Conservation (phyloP, 2,113 vertebrate genomes). For the Bambusicola thoracicus region DNA sequence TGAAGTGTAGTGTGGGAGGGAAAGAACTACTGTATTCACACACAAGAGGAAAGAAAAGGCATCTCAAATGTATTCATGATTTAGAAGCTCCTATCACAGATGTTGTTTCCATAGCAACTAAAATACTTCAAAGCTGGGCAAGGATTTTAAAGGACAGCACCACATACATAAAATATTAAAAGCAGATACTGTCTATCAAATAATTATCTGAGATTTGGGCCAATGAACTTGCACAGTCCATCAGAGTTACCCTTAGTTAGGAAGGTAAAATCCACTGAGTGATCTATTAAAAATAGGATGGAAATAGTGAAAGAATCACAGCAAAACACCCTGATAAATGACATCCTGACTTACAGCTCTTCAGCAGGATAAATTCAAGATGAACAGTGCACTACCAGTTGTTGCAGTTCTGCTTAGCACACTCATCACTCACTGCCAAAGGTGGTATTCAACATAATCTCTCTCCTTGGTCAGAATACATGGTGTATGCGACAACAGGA, state of each 20-base stretch:
- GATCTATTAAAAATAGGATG: neutral
- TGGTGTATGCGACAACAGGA: neutral
- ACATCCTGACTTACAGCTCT: neutral
- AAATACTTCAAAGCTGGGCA: slow-evolving; percentile 24
- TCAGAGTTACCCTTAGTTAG: neutral
- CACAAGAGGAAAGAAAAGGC: slow-evolving; percentile 9
- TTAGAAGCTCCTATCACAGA: slow-evolving; percentile 20
- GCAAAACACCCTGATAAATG: neutral
- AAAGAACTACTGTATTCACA: slow-evolving; percentile 34
- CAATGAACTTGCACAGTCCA: neutral
- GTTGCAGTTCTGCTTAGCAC: neutral
- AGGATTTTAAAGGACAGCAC: slow-evolving; percentile 26
- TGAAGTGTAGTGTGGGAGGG: neutral
- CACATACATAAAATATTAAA: neutral
- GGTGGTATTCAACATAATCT: neutral
- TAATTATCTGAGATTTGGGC: neutral
- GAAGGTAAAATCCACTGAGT: neutral
- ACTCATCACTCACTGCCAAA: neutral
- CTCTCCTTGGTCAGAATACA: neutral
- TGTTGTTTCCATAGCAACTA: slow-evolving; percentile 58
- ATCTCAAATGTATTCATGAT: neutral
- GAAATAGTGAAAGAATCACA: neutral
- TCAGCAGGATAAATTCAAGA: neutral
- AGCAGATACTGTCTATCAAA: neutral
- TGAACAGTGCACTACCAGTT: neutral